Evolutionary conservation across 2,113 vertebrate genomes (phyloP).

Genomic region (Stigmatopora argus): DNA sequence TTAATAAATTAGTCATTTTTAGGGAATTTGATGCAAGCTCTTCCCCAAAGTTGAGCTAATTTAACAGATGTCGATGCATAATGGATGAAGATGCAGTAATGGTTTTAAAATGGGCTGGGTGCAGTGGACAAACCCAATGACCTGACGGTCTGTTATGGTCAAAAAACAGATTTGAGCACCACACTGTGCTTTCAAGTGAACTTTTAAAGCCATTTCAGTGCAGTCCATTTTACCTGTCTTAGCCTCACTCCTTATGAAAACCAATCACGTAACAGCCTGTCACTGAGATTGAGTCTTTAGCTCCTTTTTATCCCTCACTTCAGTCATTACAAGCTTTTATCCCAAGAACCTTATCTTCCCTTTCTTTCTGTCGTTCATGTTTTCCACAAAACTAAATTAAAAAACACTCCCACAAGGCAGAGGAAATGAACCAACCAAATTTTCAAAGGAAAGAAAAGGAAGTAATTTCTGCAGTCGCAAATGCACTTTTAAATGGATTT

Average conservation of each 20-base stretch:
- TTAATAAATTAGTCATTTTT: constrained; percentile 2
- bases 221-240: constrained; percentile 5
- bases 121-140: constrained; percentile 5
- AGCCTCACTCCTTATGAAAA: constrained; percentile 5
- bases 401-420: background rate
- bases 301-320: constrained; percentile 11
- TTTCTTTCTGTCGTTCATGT: background rate
- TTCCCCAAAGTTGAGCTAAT: background rate
- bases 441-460: constrained; percentile 3
- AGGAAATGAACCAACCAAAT: background rate
- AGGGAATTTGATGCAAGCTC: background rate
- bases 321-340: background rate
- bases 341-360: background rate
- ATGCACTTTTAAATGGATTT: no score
- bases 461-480: no score
- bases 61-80: constrained; percentile 7
- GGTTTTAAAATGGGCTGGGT: background rate
- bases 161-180: background rate
- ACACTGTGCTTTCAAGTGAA: background rate
- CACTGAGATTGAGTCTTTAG: constrained; percentile 10
- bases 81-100: constrained; percentile 7
- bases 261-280: constrained; percentile 5
- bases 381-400: constrained; percentile 5
- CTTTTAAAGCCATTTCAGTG: constrained; percentile 1
- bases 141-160: background rate